Base-by-base conservation (phyloP, 2,113 vertebrate species). In the Peromyscus leucopus region DNA sequence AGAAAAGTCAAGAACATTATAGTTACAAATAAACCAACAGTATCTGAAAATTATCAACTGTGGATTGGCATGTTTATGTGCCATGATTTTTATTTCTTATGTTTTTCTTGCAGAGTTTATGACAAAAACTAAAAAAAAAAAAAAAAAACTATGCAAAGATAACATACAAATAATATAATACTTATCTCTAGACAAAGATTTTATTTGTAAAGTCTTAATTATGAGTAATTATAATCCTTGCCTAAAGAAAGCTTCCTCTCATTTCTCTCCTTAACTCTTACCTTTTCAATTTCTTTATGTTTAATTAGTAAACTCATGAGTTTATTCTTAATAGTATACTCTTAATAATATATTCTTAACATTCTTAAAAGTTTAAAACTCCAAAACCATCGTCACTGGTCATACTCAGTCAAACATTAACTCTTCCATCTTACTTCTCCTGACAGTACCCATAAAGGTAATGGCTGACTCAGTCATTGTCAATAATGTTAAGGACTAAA, bases 11-110 rank as follows among this genome's bases (percentile, higher is more conserved):
- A 19, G 39, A 72, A 95, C 22, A 93, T 84, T 91, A 80, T 74
- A 89, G 55, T 74, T 86, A 93, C 1, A 22, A 88, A 69, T 59
- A 69, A 93, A 91, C 75, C 36, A n/a, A 84, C 71, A 82, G 93
- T 46, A 94, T 26, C 24, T 92, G 51, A 93, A 97, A 93, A 94
- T 42, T 76, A 89, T 22, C 93, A 95, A 84, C 7, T 82, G 42
- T 71, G 31, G 28, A 21, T 74, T 2, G 0, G 59, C 80, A 11
- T 59, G 55, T 51, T 79, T 95, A 36, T 57, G 7, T 55, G 3
- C 31, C 75, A 10, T 83, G 13, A 74, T 57, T 91, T 89, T 93
- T 39, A 42, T 46, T 65, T 80, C 76, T 93, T 95, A 90, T 15
- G 8, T 76, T 90, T 93, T 69, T 87, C 11, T 95, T 8, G 9